Base-by-base conservation (phyloP, 1,140 invertebrate species). In the Lasioglossum baleicum region DNA sequence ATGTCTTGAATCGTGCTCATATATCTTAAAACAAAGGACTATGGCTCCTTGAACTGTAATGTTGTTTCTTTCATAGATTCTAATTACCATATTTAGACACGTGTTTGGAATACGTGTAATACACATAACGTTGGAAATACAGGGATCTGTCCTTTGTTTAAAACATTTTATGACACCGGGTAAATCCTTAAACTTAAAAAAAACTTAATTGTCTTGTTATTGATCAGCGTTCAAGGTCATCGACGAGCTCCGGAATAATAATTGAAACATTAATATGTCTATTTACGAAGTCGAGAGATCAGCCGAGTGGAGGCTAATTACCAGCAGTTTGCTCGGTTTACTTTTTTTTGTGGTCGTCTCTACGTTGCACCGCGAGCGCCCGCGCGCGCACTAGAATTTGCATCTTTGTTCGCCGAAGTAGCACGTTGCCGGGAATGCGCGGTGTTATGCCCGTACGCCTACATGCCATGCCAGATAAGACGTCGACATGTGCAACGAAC, bases 401-500 rank as follows among this genome's bases (percentile, higher is more conserved):
- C 42, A 80, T 80, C 26, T 51, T 67, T 63, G 56, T 65, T 17
- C 64, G 35, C 1, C 15, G 17, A 48, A 74, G 68, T 72, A 63
- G 31, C 60, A 10, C 31, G 68, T n/a, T 48, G 64, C 64, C 35
- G 60, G 53, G 77, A 66, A 80, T 67, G 70, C 44, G 22, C 70
- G 15, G 17, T 51, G 51, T 66, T 74, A 74, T 66, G 61, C 70
- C 20, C 31, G 44, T 42, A 79, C 71, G 63, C 78, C 53, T 31
- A 67, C 69, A 20, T 20, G 20, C n/a, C 51, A 20, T 48, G 7
- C 58, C 51, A 66, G 76, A 79, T 79, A 79, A 79, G 67, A 65
- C 76, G 76, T 66, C 44, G 76, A 65, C 76, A 73, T 65, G 64
- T 73, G n/a, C 31, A 17, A 2, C 13, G 72, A 80, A 80, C 64